Evolutionary conservation across 1,140 invertebrate species (phyloP).

Genomic region (Drosophila neocordata): DNA sequence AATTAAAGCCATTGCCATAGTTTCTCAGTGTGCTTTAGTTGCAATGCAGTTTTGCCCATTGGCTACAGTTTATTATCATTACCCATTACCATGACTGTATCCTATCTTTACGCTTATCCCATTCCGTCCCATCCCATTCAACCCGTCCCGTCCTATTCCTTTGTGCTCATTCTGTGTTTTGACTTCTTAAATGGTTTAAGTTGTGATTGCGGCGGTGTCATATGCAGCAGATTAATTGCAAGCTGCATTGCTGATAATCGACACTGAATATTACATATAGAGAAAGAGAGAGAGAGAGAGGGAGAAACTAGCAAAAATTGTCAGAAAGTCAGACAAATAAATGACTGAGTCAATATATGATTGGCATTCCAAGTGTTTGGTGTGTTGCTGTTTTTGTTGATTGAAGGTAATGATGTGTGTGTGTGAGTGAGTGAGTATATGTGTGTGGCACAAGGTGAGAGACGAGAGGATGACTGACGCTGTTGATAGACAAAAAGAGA

Average conservation of each 20-base stretch:
- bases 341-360: slow-evolving; percentile 56
- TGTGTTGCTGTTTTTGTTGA: slow-evolving; percentile 19
- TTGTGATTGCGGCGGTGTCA: slow-evolving; percentile 72
- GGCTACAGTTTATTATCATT: slow-evolving; percentile 72
- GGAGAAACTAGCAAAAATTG: slow-evolving; percentile 1
- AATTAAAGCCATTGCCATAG: slow-evolving; percentile 73
- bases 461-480: slow-evolving; percentile 22
- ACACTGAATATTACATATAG: slow-evolving; percentile 31
- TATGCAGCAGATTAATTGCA: slow-evolving; percentile 78
- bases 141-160: slow-evolving; percentile 6
- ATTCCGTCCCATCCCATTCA: neutral
- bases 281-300: neutral
- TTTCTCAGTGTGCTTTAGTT: slow-evolving; percentile 69
- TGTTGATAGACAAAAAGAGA: neutral
- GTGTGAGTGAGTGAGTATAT: no score
- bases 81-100: slow-evolving; percentile 24
- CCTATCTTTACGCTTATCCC: slow-evolving; percentile 1
- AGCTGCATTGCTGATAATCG: slow-evolving; percentile 76
- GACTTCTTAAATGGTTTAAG: slow-evolving; percentile 60
- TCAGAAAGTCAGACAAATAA: slow-evolving; percentile 60
- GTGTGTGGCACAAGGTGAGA: slow-evolving; percentile 34
- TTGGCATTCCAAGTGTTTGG: slow-evolving; percentile 47
- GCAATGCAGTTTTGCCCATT: slow-evolving; percentile 56
- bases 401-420: slow-evolving; percentile 34
- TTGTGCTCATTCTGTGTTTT: slow-evolving; percentile 32